Evolutionary conservation across 2,888 invertebrate genomes (phyloP), one percentile per base, ranked within the genome.

Genomic region (Heliconius aoede): DNA sequence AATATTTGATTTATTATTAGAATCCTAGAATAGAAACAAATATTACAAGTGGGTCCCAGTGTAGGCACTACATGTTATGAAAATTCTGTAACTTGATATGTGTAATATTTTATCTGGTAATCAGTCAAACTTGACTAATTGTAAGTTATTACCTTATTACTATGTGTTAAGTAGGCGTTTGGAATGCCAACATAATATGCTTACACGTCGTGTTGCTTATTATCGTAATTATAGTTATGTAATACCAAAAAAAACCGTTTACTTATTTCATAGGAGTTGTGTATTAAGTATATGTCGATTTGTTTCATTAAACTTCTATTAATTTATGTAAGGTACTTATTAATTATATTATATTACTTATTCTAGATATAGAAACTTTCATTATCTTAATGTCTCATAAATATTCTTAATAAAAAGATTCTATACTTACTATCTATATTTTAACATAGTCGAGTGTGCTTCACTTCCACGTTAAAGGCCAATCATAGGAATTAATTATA

Each of bases 71-170:
- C 0, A 21, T 46, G 21, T 65, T 65, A 36, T 65, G 65, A 65
- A 65, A 65, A n/a, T 30, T 1, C 30, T 69, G 69, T n/a, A 69
- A 69, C 30, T 5, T 69, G 51, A 69, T 69, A 69, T 69, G 11
- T 55, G 51, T 30, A 51, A 68, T 28, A 46, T 51, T 68, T 68
- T 28, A n/a, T 28, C n/a, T 69, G 30, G 55, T 55, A 69, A 69
- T 69, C 69, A 55, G 51, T 69, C n/a, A 69, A 8, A 69, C 51
- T 69, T 69, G 55, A 69, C 21, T 69, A 69, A 32, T 69, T 69
- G 55, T 65, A 15, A 36, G 1, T 1, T 68, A 30, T 69, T 69
- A n/a, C 28, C n/a, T 55, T n/a, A 68, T 55, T 15, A 1, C 26
- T 30, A 4, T 4, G 24, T 65, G 46, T 46, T 46, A 15, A 30